phyloP scores from a whole-genome alignment of 2,797 vertebrate species.

The Diplodus sargus region DNA sequence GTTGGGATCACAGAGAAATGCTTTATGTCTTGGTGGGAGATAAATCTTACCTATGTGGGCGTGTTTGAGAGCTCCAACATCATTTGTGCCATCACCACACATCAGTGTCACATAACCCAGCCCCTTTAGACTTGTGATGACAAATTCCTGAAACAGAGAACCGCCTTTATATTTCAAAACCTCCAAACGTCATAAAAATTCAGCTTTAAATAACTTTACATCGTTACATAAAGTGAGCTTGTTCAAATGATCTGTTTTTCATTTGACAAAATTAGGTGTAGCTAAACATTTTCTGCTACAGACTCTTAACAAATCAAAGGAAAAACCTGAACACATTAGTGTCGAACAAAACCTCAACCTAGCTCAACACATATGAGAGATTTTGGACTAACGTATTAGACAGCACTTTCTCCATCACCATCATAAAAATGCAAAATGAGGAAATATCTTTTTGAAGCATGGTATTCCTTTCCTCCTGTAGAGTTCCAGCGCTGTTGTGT shows the following conservation, averaged over 20 bases:
- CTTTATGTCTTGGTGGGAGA: not conserved
- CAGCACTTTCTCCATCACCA: no score
- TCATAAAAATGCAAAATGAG: no score
- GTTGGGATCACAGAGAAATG: not conserved
- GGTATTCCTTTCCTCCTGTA: no score
- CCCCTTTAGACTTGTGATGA: slow-evolving; percentile 95
- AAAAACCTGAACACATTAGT: no score
- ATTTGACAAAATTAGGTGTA: not conserved
- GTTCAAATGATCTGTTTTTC: not conserved
- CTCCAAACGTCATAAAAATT: not conserved
- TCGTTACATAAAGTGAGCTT: slow-evolving; percentile 13
- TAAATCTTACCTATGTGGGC: slow-evolving; percentile 92
- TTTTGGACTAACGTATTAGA: no score
- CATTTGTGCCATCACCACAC: slow-evolving; percentile 99
- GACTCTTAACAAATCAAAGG: no score
- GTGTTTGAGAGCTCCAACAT: slow-evolving; percentile 96
- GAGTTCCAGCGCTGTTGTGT: no score
- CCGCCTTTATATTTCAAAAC: not conserved
- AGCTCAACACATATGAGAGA: no score
- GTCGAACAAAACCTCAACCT: no score
- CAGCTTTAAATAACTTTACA: not conserved
- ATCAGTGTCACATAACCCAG: slow-evolving; percentile 94
- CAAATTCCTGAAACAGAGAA: slow-evolving; percentile 89
- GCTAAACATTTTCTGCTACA: not conserved
- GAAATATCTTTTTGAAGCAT: no score